These are phyloP conservation scores for Drosophila kambysellisi DNA, from an alignment of 2,888 invertebrate genomes.

Conservation along the genomic window DNA sequence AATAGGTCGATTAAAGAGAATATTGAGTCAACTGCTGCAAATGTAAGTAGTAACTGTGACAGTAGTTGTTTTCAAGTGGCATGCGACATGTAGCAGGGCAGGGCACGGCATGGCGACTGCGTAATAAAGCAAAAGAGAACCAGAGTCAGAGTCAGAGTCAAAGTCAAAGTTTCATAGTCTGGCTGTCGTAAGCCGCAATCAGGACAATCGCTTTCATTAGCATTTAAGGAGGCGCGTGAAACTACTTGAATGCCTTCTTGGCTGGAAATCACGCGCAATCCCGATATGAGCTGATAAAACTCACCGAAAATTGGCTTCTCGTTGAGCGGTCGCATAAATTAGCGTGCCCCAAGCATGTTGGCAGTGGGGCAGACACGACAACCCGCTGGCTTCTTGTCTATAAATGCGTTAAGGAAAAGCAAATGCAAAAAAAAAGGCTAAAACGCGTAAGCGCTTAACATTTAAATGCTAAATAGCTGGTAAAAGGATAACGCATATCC, in stretches of 20 bases:
- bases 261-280: constrained; percentile 30
- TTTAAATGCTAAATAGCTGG: constrained; percentile 81
- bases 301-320: constrained; percentile 63
- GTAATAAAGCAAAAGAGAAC: constrained; percentile 32
- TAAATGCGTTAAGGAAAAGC: constrained; percentile 8
- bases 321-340: constrained; percentile 56
- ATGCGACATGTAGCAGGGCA: constrained; percentile 1
- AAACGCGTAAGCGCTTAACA: constrained; percentile 65
- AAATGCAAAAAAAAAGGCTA: constrained; percentile 35
- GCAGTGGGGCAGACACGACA: constrained; percentile 14
- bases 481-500: constrained; percentile 80
- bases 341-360: constrained; percentile 14
- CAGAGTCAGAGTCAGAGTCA: constrained; percentile 2
- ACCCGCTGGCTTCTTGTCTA: constrained; percentile 36
- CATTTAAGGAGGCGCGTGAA: constrained; percentile 44
- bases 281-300: constrained; percentile 62
- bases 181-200: constrained; percentile 19
- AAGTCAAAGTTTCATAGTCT: constrained; percentile 5
- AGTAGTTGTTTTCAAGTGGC: constrained; percentile 3
- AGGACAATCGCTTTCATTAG: constrained; percentile 49
- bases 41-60: constrained; percentile 1
- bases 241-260: constrained; percentile 33
- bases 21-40: neutral
- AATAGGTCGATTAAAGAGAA: neutral
- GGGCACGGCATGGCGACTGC: constrained; percentile 29